Evolutionary conservation across 2,888 invertebrate species (phyloP).

Genomic region (Epicampocera succincta): DNA sequence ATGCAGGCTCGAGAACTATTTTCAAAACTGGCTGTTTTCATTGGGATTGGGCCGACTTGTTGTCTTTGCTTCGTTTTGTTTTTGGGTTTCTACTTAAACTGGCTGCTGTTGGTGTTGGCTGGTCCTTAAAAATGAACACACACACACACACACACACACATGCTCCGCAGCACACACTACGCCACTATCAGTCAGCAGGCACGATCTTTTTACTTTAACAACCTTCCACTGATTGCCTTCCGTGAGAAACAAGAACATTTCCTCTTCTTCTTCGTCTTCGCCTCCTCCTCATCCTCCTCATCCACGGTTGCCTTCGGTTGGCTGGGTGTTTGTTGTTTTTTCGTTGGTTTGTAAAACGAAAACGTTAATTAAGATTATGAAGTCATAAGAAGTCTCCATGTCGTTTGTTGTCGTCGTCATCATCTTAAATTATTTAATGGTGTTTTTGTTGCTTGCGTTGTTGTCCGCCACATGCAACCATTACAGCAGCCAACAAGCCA

Average conservation of each 20-base stretch:
- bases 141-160: constrained; percentile 10
- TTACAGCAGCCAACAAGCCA: constrained; percentile 47
- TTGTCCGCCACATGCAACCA: constrained; percentile 51
- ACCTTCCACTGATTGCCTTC: constrained; percentile 66
- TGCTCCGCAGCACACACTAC: constrained; percentile 30
- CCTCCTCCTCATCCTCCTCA: neutral
- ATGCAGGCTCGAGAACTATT: constrained; percentile 31
- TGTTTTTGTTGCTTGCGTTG: constrained; percentile 36
- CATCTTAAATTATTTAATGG: constrained; percentile 65
- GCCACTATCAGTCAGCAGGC: constrained; percentile 45
- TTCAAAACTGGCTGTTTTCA: constrained; percentile 33
- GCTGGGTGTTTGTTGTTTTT: constrained; percentile 20
- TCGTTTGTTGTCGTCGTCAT: constrained; percentile 69
- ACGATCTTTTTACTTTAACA: constrained; percentile 37
- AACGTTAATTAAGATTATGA: constrained; percentile 82
- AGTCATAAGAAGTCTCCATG: constrained; percentile 79
- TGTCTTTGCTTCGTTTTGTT: constrained; percentile 1
- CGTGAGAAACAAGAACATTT: constrained; percentile 72
- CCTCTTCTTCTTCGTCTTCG: neutral
- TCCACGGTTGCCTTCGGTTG: neutral
- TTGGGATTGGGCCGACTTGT: constrained; percentile 47
- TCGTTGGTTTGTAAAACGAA: constrained; percentile 73
- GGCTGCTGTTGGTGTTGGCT: constrained; percentile 59
- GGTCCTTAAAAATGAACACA: constrained; percentile 53
- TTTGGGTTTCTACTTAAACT: constrained; percentile 11